Percentiles rank a stretch among this genome's conserved stretches.
Conservation (phyloP, 2,113 vertebrate genomes). For the Rhineura floridana region DNA sequence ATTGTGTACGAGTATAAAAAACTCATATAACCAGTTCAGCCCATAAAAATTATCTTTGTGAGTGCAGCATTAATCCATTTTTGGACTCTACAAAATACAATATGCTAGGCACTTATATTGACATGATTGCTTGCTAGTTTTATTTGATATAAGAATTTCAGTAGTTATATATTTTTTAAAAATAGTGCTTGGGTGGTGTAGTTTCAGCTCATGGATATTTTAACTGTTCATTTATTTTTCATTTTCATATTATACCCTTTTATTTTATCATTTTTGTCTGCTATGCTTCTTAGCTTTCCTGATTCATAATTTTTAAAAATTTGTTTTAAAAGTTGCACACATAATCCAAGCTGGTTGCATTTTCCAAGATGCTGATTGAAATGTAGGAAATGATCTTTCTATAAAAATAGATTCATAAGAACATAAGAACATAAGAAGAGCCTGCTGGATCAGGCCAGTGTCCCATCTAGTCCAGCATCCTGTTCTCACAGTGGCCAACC, state of each 20-base stretch:
- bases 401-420: background rate
- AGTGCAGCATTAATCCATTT: background rate
- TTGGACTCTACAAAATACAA: background rate
- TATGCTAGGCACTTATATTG: background rate
- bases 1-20: background rate
- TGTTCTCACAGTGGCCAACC: too few species aligned
- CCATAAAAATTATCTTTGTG: background rate
- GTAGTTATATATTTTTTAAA: background rate
- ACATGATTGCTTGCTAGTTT: background rate
- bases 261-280: conserved; percentile 41
- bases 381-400: background rate
- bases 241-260: background rate
- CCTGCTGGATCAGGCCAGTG: too few species aligned
- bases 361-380: background rate
- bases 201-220: background rate
- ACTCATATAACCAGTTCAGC: background rate
- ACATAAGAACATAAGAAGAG: too few species aligned
- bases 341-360: background rate
- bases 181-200: background rate
- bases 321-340: background rate
- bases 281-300: background rate
- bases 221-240: background rate
- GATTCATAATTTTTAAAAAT: background rate
- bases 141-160: background rate
- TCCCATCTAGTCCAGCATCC: too few species aligned